Evolutionary conservation across 2,797 vertebrate genomes (phyloP).

Genomic region (Pygocentrus nattereri): DNA sequence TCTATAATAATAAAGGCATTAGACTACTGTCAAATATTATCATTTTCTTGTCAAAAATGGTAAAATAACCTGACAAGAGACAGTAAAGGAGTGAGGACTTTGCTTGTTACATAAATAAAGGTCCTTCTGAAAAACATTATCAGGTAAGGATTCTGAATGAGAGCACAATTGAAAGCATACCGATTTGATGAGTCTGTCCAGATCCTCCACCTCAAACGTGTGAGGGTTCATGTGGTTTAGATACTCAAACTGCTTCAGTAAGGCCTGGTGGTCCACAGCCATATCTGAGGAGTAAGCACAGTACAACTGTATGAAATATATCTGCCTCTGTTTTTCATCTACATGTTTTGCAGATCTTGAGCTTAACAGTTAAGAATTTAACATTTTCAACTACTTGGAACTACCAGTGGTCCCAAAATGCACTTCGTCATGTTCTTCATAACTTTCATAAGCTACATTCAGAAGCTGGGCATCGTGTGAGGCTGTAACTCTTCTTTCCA

Average conservation of each 20-base stretch:
- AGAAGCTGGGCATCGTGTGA: too few relatives aligned
- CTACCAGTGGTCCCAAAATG: too few relatives aligned
- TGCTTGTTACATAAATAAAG: too few relatives aligned
- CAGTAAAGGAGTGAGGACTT: too few relatives aligned
- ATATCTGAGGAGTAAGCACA: conserved; percentile 75
- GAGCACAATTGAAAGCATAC: conserved; percentile 73
- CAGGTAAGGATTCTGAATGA: neutral
- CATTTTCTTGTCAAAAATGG: too few relatives aligned
- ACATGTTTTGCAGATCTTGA: neutral
- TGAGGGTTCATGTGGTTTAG: conserved; percentile 97
- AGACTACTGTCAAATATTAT: too few relatives aligned
- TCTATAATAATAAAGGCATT: too few relatives aligned
- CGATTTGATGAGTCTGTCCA: conserved; percentile 95
- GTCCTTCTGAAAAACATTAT: neutral
- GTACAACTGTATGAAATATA: neutral
- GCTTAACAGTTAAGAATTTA: neutral
- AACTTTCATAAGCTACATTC: too few relatives aligned
- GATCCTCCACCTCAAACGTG: conserved; percentile 94
- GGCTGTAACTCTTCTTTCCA: too few relatives aligned
- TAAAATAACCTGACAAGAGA: too few relatives aligned
- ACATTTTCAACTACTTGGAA: too few relatives aligned
- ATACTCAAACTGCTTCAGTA: conserved; percentile 97
- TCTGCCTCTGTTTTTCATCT: neutral
- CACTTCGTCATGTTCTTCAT: too few relatives aligned
- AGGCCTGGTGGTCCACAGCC: conserved; percentile 90